Base-by-base conservation (phyloP, 2,113 vertebrate genomes). In the Synodontis membranacea region DNA sequence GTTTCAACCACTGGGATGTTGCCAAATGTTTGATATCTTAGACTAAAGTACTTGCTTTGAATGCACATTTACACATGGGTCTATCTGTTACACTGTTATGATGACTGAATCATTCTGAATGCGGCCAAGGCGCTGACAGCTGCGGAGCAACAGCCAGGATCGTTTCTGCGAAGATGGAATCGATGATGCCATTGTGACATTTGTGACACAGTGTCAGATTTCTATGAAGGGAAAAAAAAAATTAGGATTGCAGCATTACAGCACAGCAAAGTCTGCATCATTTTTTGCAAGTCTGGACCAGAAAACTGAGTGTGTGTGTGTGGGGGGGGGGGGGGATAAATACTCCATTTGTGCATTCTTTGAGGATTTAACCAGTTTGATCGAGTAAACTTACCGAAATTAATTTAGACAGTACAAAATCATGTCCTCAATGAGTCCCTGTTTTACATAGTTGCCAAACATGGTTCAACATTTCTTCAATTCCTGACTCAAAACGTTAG, bases 1-100 rank as follows among this genome's bases (percentile, higher is more conserved):
- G 93, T 93, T 94, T 89, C 92, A 93, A 52, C 21, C 87, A 86
- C 90, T 83, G 89, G 88, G 84, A 86, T 64, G 7, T 82, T 91
- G 93, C 94, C 93, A 95, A 93, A 92, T 91, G 92, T 94, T 95
- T 94, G 95, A 94, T 93, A 95, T 94, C 91, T 88, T 92, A 95
- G 91, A 94, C 91, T 91, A 91, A 93, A 91, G 88, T 91, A 93
- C 92, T 89, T 87, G 88, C 91, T 92, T 94, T 93, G 92, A 93
- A 92, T 88, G 88, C 89, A 83, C 83, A 88, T 84, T 89, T 89
- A 90, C 89, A 91, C 88, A 88, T 90, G 92, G 88, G 76, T 58
- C 89, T 90, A 86, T 85, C 92, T 83, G 68, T 92, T 91, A 87
- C 89, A 90, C 91, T 80, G 78, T 86, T 56, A 83, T 76, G 88